phyloP scores from a whole-genome alignment of 2,888 invertebrate species.

The Encarsia formosa region DNA sequence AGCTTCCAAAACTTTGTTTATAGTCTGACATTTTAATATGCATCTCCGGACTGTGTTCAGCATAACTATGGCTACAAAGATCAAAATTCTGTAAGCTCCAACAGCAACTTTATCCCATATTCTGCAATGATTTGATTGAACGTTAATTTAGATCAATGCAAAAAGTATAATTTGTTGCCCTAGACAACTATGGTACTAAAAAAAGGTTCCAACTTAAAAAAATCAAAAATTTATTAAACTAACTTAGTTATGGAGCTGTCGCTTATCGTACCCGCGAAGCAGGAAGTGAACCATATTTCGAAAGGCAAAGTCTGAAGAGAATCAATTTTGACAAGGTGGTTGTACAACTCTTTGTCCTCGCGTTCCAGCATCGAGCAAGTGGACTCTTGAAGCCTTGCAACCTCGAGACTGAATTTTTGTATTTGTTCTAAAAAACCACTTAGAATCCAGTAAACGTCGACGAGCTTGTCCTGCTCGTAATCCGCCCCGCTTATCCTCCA shows the following conservation, averaged over 20 bases:
- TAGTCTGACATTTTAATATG: constrained; percentile 60
- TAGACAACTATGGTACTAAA: too few relatives aligned
- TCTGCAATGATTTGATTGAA: constrained; percentile 52
- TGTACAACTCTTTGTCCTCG: constrained; percentile 71
- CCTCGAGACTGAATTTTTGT: constrained; percentile 62
- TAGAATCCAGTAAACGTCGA: constrained; percentile 80
- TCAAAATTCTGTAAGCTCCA: constrained; percentile 77
- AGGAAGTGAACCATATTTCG: constrained; percentile 75
- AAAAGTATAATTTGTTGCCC: too few relatives aligned
- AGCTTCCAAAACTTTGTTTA: constrained; percentile 61
- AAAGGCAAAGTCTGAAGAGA: constrained; percentile 66
- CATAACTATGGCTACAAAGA: constrained; percentile 72
- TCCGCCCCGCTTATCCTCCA: constrained; percentile 69
- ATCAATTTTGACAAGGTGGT: constrained; percentile 64
- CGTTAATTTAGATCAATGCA: background rate
- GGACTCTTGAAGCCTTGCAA: constrained; percentile 64
- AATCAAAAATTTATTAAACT: constrained; percentile 8
- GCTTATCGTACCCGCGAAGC: constrained; percentile 77
- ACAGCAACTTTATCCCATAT: constrained; percentile 88
- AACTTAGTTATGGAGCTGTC: constrained; percentile 76
- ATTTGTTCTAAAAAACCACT: constrained; percentile 71
- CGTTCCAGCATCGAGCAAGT: constrained; percentile 67
- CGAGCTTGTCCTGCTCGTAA: constrained; percentile 44
- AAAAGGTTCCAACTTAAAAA: too few relatives aligned
- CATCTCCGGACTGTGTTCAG: constrained; percentile 67